Percentiles rank a stretch among this genome's conserved stretches.
Evolutionary conservation across 1,140 invertebrate species (phyloP).

Genomic region (Drosophila tani): DNA sequence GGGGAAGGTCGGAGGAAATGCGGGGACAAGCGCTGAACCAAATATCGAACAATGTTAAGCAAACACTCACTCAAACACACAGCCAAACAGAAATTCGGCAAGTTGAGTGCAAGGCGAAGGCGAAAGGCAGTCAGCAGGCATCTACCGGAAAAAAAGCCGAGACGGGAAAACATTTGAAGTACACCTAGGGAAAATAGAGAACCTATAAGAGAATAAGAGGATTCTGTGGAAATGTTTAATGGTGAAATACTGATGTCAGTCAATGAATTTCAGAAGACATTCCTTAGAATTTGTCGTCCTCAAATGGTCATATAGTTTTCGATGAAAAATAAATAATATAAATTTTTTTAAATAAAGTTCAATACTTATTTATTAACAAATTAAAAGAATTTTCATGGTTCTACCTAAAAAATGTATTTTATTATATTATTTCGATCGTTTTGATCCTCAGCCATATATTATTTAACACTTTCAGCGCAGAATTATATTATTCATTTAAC

Average conservation of each 20-base stretch:
- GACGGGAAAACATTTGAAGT: conserved; percentile 20
- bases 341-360: too few species aligned
- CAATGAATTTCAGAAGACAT: too few species aligned
- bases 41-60: conserved; percentile 82
- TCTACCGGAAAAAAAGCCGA: conserved; percentile 29
- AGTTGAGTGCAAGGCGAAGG: conserved; percentile 57
- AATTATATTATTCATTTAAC: not conserved
- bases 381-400: too few species aligned
- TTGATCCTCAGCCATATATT: too few species aligned
- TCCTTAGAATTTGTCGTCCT: not conserved
- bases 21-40: conserved; percentile 54
- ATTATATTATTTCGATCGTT: too few species aligned
- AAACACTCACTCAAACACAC: conserved; percentile 64
- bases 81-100: conserved; percentile 55
- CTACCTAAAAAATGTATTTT: too few species aligned
- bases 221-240: not conserved
- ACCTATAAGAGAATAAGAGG: too few species aligned
- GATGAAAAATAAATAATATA: too few species aligned
- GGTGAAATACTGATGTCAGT: not conserved
- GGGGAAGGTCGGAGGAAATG: not conserved
- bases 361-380: too few species aligned
- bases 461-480: too few species aligned
- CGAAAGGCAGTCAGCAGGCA: conserved; percentile 36
- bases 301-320: not conserved
- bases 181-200: conserved; percentile 27